phyloP scores from a whole-genome alignment of 2,888 invertebrate species.

The Tupiocoris notatus region DNA sequence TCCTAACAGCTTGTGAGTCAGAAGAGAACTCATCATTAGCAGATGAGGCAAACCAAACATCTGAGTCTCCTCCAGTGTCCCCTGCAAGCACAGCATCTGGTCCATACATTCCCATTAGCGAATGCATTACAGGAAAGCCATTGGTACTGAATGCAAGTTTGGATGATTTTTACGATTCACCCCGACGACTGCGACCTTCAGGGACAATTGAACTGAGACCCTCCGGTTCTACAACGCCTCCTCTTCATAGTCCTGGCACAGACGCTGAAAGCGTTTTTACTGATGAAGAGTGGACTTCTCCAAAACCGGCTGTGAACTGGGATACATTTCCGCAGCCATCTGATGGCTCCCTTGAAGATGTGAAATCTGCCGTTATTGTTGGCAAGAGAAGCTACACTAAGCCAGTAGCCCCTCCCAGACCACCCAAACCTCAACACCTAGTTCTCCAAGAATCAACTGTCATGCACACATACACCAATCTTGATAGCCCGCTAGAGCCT shows the following conservation, averaged over 20 bases:
- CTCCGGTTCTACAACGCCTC: slow-evolving; percentile 54
- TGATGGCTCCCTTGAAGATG: slow-evolving; percentile 59
- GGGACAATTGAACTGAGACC: slow-evolving; percentile 48
- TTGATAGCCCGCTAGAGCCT: slow-evolving; percentile 52
- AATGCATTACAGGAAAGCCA: slow-evolving; percentile 77
- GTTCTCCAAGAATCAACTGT: slow-evolving; percentile 54
- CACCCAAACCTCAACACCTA: slow-evolving; percentile 70
- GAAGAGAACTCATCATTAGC: slow-evolving; percentile 52
- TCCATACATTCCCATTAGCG: slow-evolving; percentile 88
- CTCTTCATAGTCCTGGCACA: slow-evolving; percentile 63
- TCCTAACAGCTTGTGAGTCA: slow-evolving; percentile 36
- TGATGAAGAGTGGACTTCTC: slow-evolving; percentile 66
- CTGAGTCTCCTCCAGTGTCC: slow-evolving; percentile 63
- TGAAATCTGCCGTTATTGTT: slow-evolving; percentile 42
- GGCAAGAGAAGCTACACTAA: slow-evolving; percentile 46
- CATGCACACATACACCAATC: slow-evolving; percentile 57
- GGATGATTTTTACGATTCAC: slow-evolving; percentile 51
- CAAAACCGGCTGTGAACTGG: slow-evolving; percentile 56
- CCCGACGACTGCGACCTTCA: slow-evolving; percentile 51
- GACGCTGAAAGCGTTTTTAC: slow-evolving; percentile 67
- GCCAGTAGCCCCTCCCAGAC: slow-evolving; percentile 64
- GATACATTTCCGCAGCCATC: slow-evolving; percentile 59
- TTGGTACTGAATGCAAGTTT: slow-evolving; percentile 49
- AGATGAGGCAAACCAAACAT: slow-evolving; percentile 51
- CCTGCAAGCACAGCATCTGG: slow-evolving; percentile 67